Evolutionary conservation across 2,888 invertebrate species (phyloP).

Genomic region (Netelia virgata): DNA sequence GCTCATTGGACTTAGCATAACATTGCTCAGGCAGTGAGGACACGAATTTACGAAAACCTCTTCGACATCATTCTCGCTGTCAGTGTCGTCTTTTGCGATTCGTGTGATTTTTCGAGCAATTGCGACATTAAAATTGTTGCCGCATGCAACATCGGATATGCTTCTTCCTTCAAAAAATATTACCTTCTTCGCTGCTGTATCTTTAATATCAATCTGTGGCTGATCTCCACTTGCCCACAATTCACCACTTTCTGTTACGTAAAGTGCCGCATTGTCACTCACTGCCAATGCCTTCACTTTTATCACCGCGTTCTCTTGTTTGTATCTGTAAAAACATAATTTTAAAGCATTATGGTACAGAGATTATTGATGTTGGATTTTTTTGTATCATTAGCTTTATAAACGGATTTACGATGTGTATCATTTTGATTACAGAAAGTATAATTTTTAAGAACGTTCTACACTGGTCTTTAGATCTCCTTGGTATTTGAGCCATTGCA

Average conservation of each 20-base stretch:
- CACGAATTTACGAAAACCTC: constrained; percentile 89
- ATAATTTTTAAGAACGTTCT: too few species aligned
- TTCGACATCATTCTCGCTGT: constrained; percentile 87
- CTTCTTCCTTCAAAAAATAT: constrained; percentile 89
- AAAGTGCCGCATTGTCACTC: constrained; percentile 88
- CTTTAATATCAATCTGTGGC: constrained; percentile 89
- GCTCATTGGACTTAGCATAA: constrained; percentile 79
- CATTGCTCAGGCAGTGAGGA: constrained; percentile 86
- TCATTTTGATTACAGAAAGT: too few species aligned
- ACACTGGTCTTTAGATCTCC: too few species aligned
- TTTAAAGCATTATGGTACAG: constrained; percentile 4
- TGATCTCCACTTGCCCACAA: constrained; percentile 90
- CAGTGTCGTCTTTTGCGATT: constrained; percentile 83
- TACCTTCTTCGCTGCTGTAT: constrained; percentile 88
- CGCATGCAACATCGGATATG: constrained; percentile 90
- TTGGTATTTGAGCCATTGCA: too few species aligned
- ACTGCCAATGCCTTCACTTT: constrained; percentile 88
- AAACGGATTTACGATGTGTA: not conserved
- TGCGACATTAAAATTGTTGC: constrained; percentile 91
- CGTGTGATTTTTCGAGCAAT: constrained; percentile 88
- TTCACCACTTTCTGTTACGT: constrained; percentile 89
- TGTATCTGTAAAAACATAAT: constrained; percentile 83
- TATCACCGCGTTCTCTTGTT: constrained; percentile 87
- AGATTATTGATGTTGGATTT: not conserved
- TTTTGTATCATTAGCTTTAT: not conserved